Evolutionary conservation across 1,140 invertebrate species (phyloP).

Genomic region (Zaprionus ornatus): DNA sequence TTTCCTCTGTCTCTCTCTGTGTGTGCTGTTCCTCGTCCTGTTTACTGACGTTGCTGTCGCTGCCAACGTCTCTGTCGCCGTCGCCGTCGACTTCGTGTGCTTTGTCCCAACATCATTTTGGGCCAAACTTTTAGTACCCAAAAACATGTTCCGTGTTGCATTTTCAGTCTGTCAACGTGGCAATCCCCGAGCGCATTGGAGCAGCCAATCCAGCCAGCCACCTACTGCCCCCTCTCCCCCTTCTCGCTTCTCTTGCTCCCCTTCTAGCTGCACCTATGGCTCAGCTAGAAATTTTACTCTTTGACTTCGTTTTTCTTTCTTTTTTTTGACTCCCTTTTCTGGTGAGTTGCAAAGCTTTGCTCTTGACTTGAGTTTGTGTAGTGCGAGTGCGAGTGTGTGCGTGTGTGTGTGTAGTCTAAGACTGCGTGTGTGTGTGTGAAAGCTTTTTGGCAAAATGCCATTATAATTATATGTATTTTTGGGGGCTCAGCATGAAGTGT

Average conservation of each 20-base stretch:
- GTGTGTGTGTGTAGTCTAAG: slow-evolving; percentile 2
- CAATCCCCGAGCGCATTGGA: slow-evolving; percentile 24
- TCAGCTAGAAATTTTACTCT: slow-evolving; percentile 6
- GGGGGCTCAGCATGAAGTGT: slow-evolving; percentile 11
- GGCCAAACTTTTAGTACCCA: slow-evolving; percentile 18
- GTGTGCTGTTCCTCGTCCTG: not conserved
- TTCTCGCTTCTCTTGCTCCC: too few species aligned
- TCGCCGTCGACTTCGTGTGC: not conserved
- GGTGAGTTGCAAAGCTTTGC: not conserved
- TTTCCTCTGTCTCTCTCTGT: not conserved
- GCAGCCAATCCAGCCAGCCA: not conserved
- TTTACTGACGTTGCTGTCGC: not conserved
- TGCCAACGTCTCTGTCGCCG: not conserved
- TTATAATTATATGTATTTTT: slow-evolving; percentile 74
- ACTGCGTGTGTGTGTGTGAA: slow-evolving; percentile 4
- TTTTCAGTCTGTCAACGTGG: slow-evolving; percentile 38
- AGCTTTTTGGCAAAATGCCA: slow-evolving; percentile 73
- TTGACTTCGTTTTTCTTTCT: not conserved
- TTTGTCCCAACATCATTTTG: slow-evolving; percentile 24
- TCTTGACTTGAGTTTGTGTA: not conserved
- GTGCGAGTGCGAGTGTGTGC: not conserved
- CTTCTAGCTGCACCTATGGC: not conserved
- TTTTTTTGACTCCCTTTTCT: not conserved
- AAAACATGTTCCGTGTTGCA: slow-evolving; percentile 45
- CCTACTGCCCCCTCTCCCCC: not conserved